phyloP scores from a whole-genome alignment of 2,113 vertebrate genomes.

The Anoplopoma fimbria region DNA sequence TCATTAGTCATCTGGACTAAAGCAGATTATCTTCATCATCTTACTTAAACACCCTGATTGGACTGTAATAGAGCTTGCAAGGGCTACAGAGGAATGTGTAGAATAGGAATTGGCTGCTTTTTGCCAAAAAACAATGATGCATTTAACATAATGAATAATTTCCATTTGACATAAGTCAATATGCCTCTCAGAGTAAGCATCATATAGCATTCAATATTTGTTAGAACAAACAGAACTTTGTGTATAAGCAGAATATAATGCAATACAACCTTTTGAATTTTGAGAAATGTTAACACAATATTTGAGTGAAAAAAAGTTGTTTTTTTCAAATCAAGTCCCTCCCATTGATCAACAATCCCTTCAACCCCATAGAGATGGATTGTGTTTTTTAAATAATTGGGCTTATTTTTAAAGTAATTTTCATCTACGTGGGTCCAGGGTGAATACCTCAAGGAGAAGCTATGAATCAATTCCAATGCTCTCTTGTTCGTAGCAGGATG shows the following conservation, averaged over 20 bases:
- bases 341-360: too few relatives aligned
- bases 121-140: neutral
- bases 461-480: neutral
- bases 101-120: too few relatives aligned
- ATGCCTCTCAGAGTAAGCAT: neutral
- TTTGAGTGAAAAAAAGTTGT: neutral
- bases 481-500: neutral
- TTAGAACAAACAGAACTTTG: neutral
- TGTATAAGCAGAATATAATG: neutral
- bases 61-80: too few relatives aligned
- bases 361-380: neutral
- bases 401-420: neutral
- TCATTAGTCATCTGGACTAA: neutral
- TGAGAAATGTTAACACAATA: neutral
- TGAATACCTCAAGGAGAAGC: neutral
- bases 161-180: neutral
- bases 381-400: neutral
- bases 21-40: too few relatives aligned
- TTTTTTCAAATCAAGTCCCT: neutral
- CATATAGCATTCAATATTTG: neutral
- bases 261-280: neutral
- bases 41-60: too few relatives aligned
- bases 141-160: neutral
- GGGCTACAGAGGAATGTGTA: too few relatives aligned
- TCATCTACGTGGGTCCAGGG: neutral